phyloP scores from a whole-genome alignment of 2,888 invertebrate genomes.

The Caenorhabditis imperialis region DNA sequence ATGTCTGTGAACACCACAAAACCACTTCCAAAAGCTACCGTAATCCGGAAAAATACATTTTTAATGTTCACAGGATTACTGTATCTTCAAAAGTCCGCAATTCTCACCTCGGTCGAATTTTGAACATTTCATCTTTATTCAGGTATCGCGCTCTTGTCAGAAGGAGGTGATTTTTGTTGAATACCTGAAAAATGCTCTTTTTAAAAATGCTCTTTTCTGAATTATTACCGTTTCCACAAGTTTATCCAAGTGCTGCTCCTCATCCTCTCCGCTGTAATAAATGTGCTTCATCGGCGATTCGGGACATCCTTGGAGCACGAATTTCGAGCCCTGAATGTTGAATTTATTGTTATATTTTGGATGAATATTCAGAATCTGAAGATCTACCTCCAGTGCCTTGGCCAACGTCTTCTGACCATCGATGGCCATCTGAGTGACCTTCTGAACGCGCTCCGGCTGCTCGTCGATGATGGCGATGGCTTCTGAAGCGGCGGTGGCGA shows the following conservation, averaged over 20 bases:
- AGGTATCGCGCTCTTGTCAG: slow-evolving; percentile 79
- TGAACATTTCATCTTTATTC: slow-evolving; percentile 78
- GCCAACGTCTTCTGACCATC: slow-evolving; percentile 58
- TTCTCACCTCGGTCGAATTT: slow-evolving; percentile 79
- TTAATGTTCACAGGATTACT: too few species aligned
- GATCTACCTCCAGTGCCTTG: slow-evolving; percentile 43
- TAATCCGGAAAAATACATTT: too few species aligned
- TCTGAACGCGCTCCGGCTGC: slow-evolving; percentile 69
- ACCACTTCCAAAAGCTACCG: too few species aligned
- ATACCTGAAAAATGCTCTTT: slow-evolving; percentile 56
- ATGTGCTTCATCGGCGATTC: slow-evolving; percentile 72
- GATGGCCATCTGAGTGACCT: slow-evolving; percentile 42
- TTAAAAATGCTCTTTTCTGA: too few species aligned
- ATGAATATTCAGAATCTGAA: background rate
- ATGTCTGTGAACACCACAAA: too few species aligned
- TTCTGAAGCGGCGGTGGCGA: slow-evolving; percentile 87
- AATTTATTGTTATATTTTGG: background rate
- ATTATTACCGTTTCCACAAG: slow-evolving; percentile 67
- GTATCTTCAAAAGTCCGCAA: too few species aligned
- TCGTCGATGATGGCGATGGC: slow-evolving; percentile 75
- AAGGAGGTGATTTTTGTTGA: slow-evolving; percentile 77
- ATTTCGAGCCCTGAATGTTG: slow-evolving; percentile 54
- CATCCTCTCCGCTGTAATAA: slow-evolving; percentile 46
- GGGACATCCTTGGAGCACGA: slow-evolving; percentile 59
- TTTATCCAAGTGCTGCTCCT: slow-evolving; percentile 61